These are phyloP conservation scores for Eulemur coronatus DNA, from an alignment of 2,797 vertebrate species.

Conservation along the genomic window DNA sequence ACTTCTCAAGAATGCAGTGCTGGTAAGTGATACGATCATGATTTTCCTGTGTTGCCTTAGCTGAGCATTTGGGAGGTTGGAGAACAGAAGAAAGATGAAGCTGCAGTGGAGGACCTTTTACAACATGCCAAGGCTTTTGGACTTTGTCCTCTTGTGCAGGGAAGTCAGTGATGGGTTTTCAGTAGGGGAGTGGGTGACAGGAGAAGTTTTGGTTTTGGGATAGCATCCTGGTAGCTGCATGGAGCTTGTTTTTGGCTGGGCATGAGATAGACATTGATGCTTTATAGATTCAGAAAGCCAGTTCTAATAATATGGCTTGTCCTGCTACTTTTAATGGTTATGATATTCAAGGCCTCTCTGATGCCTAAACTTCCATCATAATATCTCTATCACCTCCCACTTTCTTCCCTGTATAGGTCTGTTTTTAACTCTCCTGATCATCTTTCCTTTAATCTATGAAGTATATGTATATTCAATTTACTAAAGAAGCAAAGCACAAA, in stretches of 20 bases:
- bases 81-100: not conserved
- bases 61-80: not conserved
- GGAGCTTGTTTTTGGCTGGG: not conserved
- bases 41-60: not conserved
- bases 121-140: accelerated
- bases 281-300: not conserved
- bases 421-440: not conserved
- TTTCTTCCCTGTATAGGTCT: not conserved
- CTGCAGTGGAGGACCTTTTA: not conserved
- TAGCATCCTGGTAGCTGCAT: not conserved
- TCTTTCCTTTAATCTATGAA: not conserved
- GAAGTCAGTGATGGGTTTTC: not conserved
- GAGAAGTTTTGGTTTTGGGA: not conserved
- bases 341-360: not conserved
- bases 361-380: not conserved
- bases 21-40: not conserved
- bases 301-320: not conserved
- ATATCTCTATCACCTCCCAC: not conserved
- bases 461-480: not conserved
- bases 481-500: not conserved
- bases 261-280: not conserved
- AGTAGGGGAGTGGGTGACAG: not conserved
- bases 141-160: not conserved
- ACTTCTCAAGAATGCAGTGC: not conserved
- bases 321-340: not conserved